Conservation (phyloP, 2,797 vertebrate genomes). For the Okamejei kenojei region DNA sequence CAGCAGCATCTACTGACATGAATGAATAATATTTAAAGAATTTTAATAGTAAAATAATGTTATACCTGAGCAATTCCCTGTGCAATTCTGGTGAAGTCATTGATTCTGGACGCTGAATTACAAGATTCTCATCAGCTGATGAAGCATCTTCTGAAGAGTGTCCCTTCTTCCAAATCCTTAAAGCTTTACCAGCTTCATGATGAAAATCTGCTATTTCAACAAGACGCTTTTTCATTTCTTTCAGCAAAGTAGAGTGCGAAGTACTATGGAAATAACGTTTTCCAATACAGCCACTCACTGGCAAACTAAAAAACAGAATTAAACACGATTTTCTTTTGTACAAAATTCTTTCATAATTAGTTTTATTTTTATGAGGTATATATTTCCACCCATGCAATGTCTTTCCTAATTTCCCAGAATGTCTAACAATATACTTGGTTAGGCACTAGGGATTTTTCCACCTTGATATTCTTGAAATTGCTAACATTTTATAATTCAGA, state of each 20-base stretch:
- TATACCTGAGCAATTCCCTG: constrained; percentile 82
- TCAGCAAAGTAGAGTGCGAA: constrained; percentile 65
- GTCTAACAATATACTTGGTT: no score
- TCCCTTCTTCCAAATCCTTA: constrained; percentile 61
- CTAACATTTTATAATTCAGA: no score
- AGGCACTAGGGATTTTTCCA: no score
- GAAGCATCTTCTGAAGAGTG: constrained; percentile 54
- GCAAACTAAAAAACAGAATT: constrained; percentile 60
- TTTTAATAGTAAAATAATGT: background rate
- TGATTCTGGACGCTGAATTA: constrained; percentile 48
- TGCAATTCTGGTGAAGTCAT: constrained; percentile 85
- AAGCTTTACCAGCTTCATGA: constrained; percentile 81
- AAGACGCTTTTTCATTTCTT: constrained; percentile 76
- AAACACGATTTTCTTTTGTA: background rate
- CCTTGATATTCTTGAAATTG: no score
- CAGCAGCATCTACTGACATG: no score
- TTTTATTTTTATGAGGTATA: background rate
- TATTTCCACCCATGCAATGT: no score
- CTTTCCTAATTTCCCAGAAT: no score
- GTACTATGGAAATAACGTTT: constrained; percentile 78
- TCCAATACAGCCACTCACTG: constrained; percentile 82
- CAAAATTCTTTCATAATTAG: constrained; percentile 4
- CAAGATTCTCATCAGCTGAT: constrained; percentile 43
- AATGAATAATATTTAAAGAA: background rate
- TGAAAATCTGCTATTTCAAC: constrained; percentile 88